These are phyloP conservation scores for Troglohyphantes excavatus DNA, from an alignment of 2,888 invertebrate species.

Conservation along the genomic window DNA sequence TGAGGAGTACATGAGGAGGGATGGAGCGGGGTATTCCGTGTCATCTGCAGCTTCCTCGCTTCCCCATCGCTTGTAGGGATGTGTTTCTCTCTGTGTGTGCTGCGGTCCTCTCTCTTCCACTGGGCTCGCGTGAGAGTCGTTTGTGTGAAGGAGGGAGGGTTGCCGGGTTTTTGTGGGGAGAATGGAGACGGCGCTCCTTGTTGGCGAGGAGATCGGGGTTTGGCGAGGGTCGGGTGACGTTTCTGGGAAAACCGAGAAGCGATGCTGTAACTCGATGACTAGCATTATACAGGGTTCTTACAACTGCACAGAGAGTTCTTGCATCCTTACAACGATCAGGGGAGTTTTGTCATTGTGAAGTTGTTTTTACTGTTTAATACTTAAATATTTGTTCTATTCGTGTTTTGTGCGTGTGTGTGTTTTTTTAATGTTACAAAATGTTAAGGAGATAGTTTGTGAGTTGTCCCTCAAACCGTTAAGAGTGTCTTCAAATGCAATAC, in stretches of 20 bases:
- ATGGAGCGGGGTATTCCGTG: conserved; percentile 27
- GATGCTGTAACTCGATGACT: neutral
- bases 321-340: too few relatives aligned
- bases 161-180: neutral
- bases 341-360: too few relatives aligned
- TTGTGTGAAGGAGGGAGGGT: neutral
- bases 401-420: too few relatives aligned
- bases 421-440: too few relatives aligned
- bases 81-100: neutral
- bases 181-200: neutral
- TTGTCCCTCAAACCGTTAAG: too few relatives aligned
- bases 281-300: conserved; percentile 4
- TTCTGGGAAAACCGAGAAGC: neutral
- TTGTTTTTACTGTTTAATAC: too few relatives aligned
- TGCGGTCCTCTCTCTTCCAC: neutral
- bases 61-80: neutral
- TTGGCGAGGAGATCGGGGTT: neutral
- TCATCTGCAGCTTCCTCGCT: conserved; percentile 39
- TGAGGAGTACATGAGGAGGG: neutral
- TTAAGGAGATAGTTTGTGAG: too few relatives aligned
- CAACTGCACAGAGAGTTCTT: conserved; percentile 4
- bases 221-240: neutral
- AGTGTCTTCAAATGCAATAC: too few relatives aligned
- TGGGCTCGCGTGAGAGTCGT: neutral
- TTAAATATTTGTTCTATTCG: too few relatives aligned